phyloP scores from a whole-genome alignment of 2,113 vertebrate species.

The human region GRCh38 chr12:13970001-13970500 shows the following conservation, averaged over 20 bases:
- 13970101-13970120: not conserved
- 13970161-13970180: not conserved
- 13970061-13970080: too few relatives aligned
- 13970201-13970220: not conserved
- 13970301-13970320: not conserved
- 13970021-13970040: too few relatives aligned
- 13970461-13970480: not conserved
- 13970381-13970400: not conserved
- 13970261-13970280: not conserved
- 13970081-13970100: too few relatives aligned
- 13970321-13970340: not conserved
- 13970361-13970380: not conserved
- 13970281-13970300: not conserved
- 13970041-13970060: too few relatives aligned
- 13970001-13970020: too few relatives aligned
- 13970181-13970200: not conserved
- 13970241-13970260: not conserved
- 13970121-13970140: not conserved
- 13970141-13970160: not conserved
- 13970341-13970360: not conserved
- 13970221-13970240: not conserved
- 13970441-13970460: not conserved
- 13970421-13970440: not conserved
- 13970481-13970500: not conserved
- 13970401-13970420: not conserved